Percentiles rank a stretch among this genome's conserved stretches.
phyloP scores from a whole-genome alignment of 2,113 vertebrate species.

The Eupsittula cactorum region DNA sequence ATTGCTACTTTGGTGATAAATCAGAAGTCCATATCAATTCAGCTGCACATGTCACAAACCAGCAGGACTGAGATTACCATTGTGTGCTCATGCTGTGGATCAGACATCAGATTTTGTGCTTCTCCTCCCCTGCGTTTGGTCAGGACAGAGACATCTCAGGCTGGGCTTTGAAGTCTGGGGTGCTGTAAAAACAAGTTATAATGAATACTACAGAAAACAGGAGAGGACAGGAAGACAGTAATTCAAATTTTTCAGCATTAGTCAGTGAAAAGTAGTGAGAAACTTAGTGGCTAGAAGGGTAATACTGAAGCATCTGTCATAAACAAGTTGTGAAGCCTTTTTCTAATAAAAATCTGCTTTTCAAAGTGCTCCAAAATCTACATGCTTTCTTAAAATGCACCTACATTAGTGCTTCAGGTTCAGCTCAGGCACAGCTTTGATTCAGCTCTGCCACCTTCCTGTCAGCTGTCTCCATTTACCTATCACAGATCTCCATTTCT shows the following conservation, averaged over 20 bases:
- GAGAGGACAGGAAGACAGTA: background rate
- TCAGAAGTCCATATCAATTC: background rate
- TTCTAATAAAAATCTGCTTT: background rate
- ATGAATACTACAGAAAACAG: background rate
- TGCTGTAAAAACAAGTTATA: background rate
- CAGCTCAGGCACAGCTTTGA: background rate
- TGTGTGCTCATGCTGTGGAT: background rate
- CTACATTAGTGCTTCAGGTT: background rate
- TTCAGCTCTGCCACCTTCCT: background rate
- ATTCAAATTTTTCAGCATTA: background rate
- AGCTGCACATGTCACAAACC: background rate
- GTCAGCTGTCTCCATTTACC: background rate
- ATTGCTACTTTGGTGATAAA: conserved; percentile 10
- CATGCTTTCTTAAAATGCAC: background rate
- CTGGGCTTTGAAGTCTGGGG: background rate
- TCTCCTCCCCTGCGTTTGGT: background rate
- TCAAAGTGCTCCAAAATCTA: background rate
- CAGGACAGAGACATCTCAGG: background rate
- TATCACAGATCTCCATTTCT: background rate
- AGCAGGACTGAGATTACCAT: background rate
- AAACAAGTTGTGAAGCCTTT: background rate
- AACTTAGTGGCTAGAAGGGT: background rate
- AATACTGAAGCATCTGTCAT: background rate
- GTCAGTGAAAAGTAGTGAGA: background rate
- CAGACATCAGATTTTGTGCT: background rate